A percentile compares a stretch with the other conserved stretches of the same genome.
Conservation (phyloP, 2,113 vertebrate genomes). For the Phalacrocorax brasilianus region DNA sequence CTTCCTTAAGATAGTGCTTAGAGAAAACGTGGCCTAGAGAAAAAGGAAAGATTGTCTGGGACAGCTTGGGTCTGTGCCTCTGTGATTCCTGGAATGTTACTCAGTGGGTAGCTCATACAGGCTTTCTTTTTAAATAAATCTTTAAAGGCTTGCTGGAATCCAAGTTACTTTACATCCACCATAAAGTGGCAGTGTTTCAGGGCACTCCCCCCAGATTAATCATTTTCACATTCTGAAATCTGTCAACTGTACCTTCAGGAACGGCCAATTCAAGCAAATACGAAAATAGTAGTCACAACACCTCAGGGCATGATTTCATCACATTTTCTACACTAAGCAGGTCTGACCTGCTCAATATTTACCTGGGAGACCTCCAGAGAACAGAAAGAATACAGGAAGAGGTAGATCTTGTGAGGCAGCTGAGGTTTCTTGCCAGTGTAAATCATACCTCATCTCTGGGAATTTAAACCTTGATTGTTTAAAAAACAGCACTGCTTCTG, state of each 20-base stretch:
- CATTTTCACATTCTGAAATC: constrained; percentile 45
- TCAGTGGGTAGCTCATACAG: not conserved
- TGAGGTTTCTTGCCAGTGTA: constrained; percentile 13
- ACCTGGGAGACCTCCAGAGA: constrained; percentile 4
- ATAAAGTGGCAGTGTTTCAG: constrained; percentile 2
- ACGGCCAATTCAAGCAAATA: constrained; percentile 38
- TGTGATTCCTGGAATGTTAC: constrained; percentile 15
- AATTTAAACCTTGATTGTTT: not conserved
- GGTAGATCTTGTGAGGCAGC: not conserved
- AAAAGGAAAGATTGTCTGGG: not conserved
- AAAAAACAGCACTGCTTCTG: not conserved
- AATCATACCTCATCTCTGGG: constrained; percentile 14
- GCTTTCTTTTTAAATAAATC: constrained; percentile 9
- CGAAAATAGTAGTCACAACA: constrained; percentile 22
- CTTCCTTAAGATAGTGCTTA: not conserved
- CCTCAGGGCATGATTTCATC: constrained; percentile 8
- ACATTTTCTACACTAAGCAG: not conserved
- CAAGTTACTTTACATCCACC: not conserved
- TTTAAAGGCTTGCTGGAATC: constrained; percentile 7
- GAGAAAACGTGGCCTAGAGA: not conserved
- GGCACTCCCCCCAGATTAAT: not conserved
- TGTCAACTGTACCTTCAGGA: constrained; percentile 7
- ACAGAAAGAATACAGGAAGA: not conserved
- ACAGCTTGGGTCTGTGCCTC: not conserved
- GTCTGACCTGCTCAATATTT: constrained; percentile 20